Conservation (phyloP, 2,888 invertebrate genomes). For the Hypsopygia costalis region DNA sequence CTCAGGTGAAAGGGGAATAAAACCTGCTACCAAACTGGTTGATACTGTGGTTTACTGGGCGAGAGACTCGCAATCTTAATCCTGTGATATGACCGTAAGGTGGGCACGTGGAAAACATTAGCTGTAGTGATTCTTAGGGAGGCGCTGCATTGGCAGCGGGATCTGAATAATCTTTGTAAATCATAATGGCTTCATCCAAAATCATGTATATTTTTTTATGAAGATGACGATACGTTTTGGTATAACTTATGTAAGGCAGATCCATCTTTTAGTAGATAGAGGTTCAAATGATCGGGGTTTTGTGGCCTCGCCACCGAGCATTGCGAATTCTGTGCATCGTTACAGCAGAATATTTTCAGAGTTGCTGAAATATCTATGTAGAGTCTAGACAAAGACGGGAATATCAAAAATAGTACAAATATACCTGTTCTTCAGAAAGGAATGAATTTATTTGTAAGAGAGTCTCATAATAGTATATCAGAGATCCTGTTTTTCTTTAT, state of each 20-base stretch:
- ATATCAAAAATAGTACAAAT: neutral
- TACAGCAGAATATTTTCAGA: too few relatives aligned
- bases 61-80: too few relatives aligned
- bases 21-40: too few relatives aligned
- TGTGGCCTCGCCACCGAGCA: neutral
- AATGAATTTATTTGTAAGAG: slow-evolving; percentile 1
- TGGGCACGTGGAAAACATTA: too few relatives aligned
- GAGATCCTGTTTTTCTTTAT: slow-evolving; percentile 6
- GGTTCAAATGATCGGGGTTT: neutral
- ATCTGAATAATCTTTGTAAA: too few relatives aligned
- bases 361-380: neutral
- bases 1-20: too few relatives aligned
- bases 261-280: slow-evolving; percentile 1
- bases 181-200: too few relatives aligned
- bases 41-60: too few relatives aligned
- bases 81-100: too few relatives aligned
- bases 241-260: neutral
- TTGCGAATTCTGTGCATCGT: neutral
- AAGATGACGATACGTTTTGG: neutral
- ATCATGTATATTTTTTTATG: too few relatives aligned
- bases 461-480: slow-evolving; percentile 8
- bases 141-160: too few relatives aligned
- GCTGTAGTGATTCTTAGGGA: too few relatives aligned
- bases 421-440: neutral
- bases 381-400: neutral